Evolutionary conservation across 2,113 vertebrate species (phyloP).

Genomic region (mouse (Mus musculus)): GRCm39 chr15:87135501-87136000

Average conservation of each 20-base stretch:
- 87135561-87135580: not conserved
- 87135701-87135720: too few species aligned
- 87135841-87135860: too few species aligned
- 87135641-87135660: not conserved
- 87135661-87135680: accelerated
- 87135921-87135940: not conserved
- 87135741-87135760: accelerated
- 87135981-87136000: not conserved
- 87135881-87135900: not conserved
- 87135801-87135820: accelerated
- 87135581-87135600: not conserved
- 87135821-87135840: too few species aligned
- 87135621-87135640: not conserved
- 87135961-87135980: not conserved
- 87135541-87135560: not conserved
- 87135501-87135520: accelerated
- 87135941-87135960: not conserved
- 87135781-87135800: accelerated
- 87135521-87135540: not conserved
- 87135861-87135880: not conserved
- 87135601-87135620: not conserved
- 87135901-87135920: not conserved
- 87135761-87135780: accelerated
- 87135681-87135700: too few species aligned
- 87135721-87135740: not conserved